Base-by-base conservation (phyloP, 2,113 vertebrate species). In the Triplophysa dalaica region DNA sequence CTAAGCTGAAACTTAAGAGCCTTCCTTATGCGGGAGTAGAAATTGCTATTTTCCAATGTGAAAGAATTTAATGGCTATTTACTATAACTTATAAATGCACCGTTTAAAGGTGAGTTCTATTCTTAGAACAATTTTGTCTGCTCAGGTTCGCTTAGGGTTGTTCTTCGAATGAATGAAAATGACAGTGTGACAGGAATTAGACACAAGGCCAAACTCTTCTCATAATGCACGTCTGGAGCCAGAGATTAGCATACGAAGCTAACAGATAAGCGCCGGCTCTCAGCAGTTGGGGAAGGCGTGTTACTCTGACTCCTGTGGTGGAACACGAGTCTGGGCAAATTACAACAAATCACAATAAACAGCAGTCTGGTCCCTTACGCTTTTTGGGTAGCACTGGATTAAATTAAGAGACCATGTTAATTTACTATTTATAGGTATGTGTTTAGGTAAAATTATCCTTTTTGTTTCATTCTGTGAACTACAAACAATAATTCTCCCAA, bases 271-370 rank as follows among this genome's bases (percentile, higher is more conserved):
- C 64, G 74, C 6, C 45, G 64, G 62, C 5, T 19, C 73, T 45
- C 58, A 50, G 73, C 17, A 56, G 60, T 22, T 45, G 60, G 26
- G 60, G 33, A 75, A 75, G 45, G 24, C 73, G 61, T 64, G 60
- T 75, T 43, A 63, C 22, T 63, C 4, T 10, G 9, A 63, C 58
- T 38, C 73, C 38, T 75, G 73, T 19, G 56, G 41, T 26, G 45
- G 72, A 75, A 75, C 58, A 75, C 14, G 72, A 75, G 3, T 48
- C 58, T 63, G 48, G 60, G 73, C 58, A 48, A 75, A 75, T 63
- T 63, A 75, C 21, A 38, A 38, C 33, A 38, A 38, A 38, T 38
- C 33, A 38, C 33, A 38, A 38, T 6, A 75, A 75, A 75, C 41
- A 62, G 73, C 56, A 75, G 73, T 13, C 73, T 48, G 38, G 38